A percentile compares a stretch with the other conserved stretches of the same genome.
phyloP scores from a whole-genome alignment of 2,797 vertebrate genomes.

The Alfaro cultratus region DNA sequence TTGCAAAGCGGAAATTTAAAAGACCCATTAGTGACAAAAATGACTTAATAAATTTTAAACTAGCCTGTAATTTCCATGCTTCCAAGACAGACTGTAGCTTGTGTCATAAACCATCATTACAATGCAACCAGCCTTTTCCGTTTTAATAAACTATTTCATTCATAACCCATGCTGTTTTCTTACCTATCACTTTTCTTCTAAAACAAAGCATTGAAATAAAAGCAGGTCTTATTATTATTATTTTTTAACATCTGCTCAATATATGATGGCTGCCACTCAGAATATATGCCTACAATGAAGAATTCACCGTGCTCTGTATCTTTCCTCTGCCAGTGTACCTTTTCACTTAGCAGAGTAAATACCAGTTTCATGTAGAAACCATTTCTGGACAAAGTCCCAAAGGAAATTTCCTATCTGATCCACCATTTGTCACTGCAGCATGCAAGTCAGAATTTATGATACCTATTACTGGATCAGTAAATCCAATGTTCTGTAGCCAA shows the following conservation, averaged over 20 bases:
- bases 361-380: slow-evolving; percentile 67
- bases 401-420: slow-evolving; percentile 78
- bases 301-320: slow-evolving; percentile 40
- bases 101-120: background rate
- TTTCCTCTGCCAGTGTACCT: slow-evolving; percentile 49
- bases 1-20: background rate
- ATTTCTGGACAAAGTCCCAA: slow-evolving; percentile 73
- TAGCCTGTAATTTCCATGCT: background rate
- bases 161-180: slow-evolving; percentile 18
- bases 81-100: background rate
- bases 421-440: slow-evolving; percentile 74
- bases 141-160: slow-evolving; percentile 1
- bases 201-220: slow-evolving; percentile 19
- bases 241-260: slow-evolving; percentile 25
- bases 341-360: slow-evolving; percentile 76
- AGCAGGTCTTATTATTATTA: background rate
- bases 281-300: slow-evolving; percentile 58
- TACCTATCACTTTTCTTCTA: slow-evolving; percentile 27
- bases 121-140: slow-evolving; percentile 20
- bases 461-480: slow-evolving; percentile 78
- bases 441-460: slow-evolving; percentile 79
- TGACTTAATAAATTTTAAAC: slow-evolving; percentile 13
- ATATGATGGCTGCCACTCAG: slow-evolving; percentile 35
- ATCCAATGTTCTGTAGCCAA: slow-evolving; percentile 77
- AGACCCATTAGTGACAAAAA: background rate